Percentiles rank a stretch among this genome's conserved stretches.
phyloP scores from a whole-genome alignment of 2,888 invertebrate species.

The Eupeodes luniger region DNA sequence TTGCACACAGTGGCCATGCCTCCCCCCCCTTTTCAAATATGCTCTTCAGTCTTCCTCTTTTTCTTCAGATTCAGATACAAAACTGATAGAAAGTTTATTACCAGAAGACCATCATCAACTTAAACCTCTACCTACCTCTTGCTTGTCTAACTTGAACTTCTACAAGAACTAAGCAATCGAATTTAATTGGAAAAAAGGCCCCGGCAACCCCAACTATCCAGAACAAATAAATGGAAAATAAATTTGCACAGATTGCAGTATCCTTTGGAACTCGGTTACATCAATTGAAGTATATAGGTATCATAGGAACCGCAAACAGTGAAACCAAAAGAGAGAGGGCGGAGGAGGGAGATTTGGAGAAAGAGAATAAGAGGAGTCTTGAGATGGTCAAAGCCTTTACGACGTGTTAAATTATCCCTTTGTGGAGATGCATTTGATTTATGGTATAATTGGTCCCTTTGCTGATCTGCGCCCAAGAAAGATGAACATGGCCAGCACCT shows the following conservation, averaged over 20 bases:
- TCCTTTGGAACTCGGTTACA: slow-evolving; percentile 25
- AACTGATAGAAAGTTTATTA: slow-evolving; percentile 60
- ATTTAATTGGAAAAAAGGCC: slow-evolving; percentile 72
- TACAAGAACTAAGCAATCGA: slow-evolving; percentile 48
- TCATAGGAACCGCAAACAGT: background rate
- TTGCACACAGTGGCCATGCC: slow-evolving; percentile 37
- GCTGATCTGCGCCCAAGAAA: slow-evolving; percentile 23
- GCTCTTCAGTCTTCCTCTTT: background rate
- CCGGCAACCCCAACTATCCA: slow-evolving; percentile 29
- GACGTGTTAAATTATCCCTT: slow-evolving; percentile 71
- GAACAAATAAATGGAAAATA: slow-evolving; percentile 70
- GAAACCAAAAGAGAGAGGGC: background rate
- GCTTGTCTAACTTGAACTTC: no score
- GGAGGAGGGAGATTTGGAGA: background rate
- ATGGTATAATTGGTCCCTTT: slow-evolving; percentile 73
- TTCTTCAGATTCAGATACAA: background rate
- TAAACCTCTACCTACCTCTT: slow-evolving; percentile 4
- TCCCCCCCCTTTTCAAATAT: background rate
- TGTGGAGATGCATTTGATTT: slow-evolving; percentile 67
- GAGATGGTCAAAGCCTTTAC: slow-evolving; percentile 30
- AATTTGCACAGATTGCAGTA: slow-evolving; percentile 54
- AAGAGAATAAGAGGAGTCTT: background rate
- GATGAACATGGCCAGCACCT: background rate
- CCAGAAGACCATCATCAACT: slow-evolving; percentile 54
- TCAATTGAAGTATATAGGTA: slow-evolving; percentile 2